Evolutionary conservation across 2,797 vertebrate genomes (phyloP).

Genomic region (Epinephelus malabaricus): DNA sequence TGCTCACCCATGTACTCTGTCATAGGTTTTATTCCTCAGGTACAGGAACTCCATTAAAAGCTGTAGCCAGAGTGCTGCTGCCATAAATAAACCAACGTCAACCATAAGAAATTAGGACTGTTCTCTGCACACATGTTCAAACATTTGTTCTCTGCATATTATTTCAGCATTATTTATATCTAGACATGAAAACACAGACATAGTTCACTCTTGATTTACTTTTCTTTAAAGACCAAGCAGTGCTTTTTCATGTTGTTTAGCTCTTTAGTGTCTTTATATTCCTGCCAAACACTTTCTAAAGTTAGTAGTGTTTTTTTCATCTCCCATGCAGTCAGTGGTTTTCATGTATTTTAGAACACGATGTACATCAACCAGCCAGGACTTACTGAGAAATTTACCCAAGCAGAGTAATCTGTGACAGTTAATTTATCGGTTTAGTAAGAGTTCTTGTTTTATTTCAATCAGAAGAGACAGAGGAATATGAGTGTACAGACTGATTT

Average conservation of each 20-base stretch:
- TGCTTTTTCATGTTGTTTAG: slow-evolving; percentile 7
- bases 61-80: slow-evolving; percentile 13
- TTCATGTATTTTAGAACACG: not conserved
- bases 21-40: slow-evolving; percentile 35
- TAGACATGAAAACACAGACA: not conserved
- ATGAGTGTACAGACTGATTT: too few species aligned
- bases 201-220: not conserved
- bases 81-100: slow-evolving; percentile 43
- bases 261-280: not conserved
- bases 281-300: not conserved
- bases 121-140: not conserved
- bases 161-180: not conserved
- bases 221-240: not conserved
- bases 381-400: not conserved
- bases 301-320: not conserved
- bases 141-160: not conserved
- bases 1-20: slow-evolving; percentile 35
- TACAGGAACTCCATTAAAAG: slow-evolving; percentile 55
- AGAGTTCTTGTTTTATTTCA: not conserved
- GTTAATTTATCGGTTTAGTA: not conserved
- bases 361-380: not conserved
- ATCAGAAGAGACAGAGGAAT: too few species aligned
- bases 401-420: not conserved
- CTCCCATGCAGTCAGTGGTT: not conserved
- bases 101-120: not conserved